These are phyloP conservation scores for Temnothorax rugatulus DNA, from an alignment of 2,888 invertebrate species.

Conservation along the genomic window DNA sequence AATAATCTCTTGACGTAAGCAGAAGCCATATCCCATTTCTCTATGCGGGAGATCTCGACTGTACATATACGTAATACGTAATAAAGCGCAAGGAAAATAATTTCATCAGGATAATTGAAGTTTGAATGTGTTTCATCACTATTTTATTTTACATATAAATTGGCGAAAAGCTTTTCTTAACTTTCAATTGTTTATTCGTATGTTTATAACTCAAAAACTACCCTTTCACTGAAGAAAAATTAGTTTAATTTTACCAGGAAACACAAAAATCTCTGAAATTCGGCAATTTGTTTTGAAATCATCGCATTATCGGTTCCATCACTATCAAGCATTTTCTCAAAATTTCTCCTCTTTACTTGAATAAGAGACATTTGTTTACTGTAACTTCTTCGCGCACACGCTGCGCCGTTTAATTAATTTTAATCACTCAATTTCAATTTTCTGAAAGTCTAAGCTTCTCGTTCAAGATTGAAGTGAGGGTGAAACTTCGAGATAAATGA, in stretches of 20 bases:
- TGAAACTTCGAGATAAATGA: background rate
- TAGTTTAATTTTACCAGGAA: background rate
- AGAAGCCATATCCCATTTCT: background rate
- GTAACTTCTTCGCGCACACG: background rate
- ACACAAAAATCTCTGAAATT: background rate
- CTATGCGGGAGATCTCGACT: background rate
- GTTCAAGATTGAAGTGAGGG: background rate
- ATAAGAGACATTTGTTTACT: background rate
- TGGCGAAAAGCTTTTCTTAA: background rate
- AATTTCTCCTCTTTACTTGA: background rate
- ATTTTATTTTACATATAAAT: background rate
- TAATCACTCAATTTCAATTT: conserved; percentile 6
- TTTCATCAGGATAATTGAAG: background rate
- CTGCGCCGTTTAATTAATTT: background rate
- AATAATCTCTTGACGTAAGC: background rate
- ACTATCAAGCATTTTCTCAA: background rate
- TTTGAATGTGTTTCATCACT: background rate
- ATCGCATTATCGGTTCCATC: background rate
- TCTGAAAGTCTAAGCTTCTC: background rate
- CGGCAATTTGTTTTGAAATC: background rate
- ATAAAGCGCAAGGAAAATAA: background rate
- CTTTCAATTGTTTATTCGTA: background rate
- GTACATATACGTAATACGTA: background rate
- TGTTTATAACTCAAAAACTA: background rate
- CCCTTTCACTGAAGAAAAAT: background rate